phyloP scores from a whole-genome alignment of 1,140 invertebrate species.

The Stegodyphus dumicola region DNA sequence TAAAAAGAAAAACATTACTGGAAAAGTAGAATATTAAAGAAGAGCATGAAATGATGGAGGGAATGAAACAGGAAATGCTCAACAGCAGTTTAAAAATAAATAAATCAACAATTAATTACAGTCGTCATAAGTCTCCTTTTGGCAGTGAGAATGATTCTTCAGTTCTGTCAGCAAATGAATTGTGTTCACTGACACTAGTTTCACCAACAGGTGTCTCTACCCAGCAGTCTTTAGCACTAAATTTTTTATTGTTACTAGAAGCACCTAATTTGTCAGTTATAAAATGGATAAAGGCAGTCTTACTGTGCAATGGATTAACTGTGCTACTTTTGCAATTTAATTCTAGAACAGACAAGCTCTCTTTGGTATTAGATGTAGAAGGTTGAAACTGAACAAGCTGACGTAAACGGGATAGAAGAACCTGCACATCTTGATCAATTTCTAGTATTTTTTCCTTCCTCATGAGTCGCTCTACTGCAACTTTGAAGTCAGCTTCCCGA shows the following conservation, averaged over 20 bases:
- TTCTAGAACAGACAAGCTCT: not conserved
- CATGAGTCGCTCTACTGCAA: conserved; percentile 27
- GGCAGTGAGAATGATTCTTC: conserved; percentile 4
- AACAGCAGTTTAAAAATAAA: not conserved
- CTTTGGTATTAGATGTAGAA: not conserved
- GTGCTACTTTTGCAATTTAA: not conserved
- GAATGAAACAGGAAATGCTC: conserved; percentile 19
- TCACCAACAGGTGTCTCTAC: not conserved
- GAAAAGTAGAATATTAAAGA: not conserved
- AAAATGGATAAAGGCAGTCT: conserved; percentile 25
- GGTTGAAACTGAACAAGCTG: conserved; percentile 27
- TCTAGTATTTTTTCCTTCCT: conserved; percentile 38
- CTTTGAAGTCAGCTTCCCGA: not conserved
- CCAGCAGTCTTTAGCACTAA: not conserved
- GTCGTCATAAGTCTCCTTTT: conserved; percentile 36
- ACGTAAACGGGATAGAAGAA: not conserved
- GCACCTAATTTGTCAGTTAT: conserved; percentile 3
- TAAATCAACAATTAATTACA: conserved; percentile 3
- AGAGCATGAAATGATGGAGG: conserved; percentile 15
- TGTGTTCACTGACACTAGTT: not conserved
- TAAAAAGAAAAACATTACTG: not conserved
- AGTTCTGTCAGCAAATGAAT: not conserved
- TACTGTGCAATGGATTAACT: conserved; percentile 15
- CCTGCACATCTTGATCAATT: conserved; percentile 46
- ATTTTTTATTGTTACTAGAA: not conserved